These are phyloP conservation scores for Syndactyla subalaris DNA, from an alignment of 2,797 vertebrate species.

Conservation along the genomic window DNA sequence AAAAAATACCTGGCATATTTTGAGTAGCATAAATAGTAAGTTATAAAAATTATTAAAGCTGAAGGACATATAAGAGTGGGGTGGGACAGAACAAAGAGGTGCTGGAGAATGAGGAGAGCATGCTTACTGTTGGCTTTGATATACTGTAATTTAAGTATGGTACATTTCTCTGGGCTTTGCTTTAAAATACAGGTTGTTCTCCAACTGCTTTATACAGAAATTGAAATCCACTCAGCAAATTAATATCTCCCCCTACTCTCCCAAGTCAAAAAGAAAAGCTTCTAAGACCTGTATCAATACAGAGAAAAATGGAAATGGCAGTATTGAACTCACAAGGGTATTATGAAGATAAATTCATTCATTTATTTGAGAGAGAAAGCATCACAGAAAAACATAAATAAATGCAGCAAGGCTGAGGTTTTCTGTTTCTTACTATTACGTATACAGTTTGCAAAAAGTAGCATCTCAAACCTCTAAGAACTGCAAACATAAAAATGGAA, in stretches of 20 bases:
- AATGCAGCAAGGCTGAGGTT: not conserved
- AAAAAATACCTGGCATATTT: not conserved
- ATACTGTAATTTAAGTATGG: not conserved
- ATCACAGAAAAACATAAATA: not conserved
- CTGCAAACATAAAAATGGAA: not conserved
- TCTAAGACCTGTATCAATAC: not conserved
- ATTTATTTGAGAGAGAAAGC: not conserved
- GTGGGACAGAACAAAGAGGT: not conserved
- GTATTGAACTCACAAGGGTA: not conserved
- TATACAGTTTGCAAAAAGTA: not conserved
- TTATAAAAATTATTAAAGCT: conserved; percentile 1
- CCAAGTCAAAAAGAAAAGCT: not conserved
- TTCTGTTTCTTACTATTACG: not conserved
- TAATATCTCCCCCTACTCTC: not conserved
- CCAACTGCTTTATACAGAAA: not conserved
- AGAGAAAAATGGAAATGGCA: not conserved
- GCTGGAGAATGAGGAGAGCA: not conserved
- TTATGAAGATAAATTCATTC: not conserved
- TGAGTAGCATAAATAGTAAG: not conserved
- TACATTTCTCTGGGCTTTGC: not conserved
- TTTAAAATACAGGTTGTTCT: not conserved
- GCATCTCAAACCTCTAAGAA: not conserved
- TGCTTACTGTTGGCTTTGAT: not conserved
- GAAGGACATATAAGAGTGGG: not conserved
- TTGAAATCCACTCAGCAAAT: not conserved